These are phyloP conservation scores for Siderastrea siderea DNA, from an alignment of 92 coral and sea anemone species.

Conservation along the genomic window DNA sequence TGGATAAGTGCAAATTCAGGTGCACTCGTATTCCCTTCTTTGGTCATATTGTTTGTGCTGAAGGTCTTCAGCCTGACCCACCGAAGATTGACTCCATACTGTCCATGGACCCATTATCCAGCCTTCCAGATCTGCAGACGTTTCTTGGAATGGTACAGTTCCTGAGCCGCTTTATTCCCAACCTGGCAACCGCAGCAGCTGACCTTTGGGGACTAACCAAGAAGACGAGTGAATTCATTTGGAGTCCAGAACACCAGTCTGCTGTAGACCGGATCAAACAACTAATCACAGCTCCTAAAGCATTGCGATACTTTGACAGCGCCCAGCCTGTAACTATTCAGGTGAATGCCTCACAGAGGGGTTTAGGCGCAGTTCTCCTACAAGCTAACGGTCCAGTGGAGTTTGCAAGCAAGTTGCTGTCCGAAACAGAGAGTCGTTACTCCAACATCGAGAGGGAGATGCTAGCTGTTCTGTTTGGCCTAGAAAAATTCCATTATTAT, in stretches of 20 bases:
- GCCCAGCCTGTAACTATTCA: slow-evolving; percentile 68
- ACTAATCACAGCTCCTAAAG: slow-evolving; percentile 41
- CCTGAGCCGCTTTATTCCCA: slow-evolving; percentile 72
- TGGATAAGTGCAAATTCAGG: slow-evolving; percentile 49
- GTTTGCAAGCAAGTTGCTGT: slow-evolving; percentile 65
- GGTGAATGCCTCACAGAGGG: slow-evolving; percentile 68
- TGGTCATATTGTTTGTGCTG: slow-evolving; percentile 70
- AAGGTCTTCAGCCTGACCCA: slow-evolving; percentile 69
- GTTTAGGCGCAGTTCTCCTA: slow-evolving; percentile 68
- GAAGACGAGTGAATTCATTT: slow-evolving; percentile 48
- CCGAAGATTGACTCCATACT: slow-evolving; percentile 67
- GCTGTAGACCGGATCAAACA: slow-evolving; percentile 58
- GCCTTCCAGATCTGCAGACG: slow-evolving; percentile 69
- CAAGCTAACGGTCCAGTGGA: slow-evolving; percentile 79
- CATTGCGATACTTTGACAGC: slow-evolving; percentile 66
- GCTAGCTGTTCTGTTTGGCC: slow-evolving; percentile 68
- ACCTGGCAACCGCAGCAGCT: slow-evolving; percentile 59
- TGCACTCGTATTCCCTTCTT: slow-evolving; percentile 47
- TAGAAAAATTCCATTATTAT: slow-evolving; percentile 68
- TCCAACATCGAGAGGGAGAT: slow-evolving; percentile 80
- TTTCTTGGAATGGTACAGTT: slow-evolving; percentile 76
- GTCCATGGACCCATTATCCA: slow-evolving; percentile 74
- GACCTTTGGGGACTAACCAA: slow-evolving; percentile 71
- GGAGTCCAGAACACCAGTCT: slow-evolving; percentile 68
- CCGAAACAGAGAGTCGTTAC: slow-evolving; percentile 71